These are phyloP conservation scores for Potamilus streckersoni DNA, from an alignment of 1,140 invertebrate genomes.

Conservation along the genomic window DNA sequence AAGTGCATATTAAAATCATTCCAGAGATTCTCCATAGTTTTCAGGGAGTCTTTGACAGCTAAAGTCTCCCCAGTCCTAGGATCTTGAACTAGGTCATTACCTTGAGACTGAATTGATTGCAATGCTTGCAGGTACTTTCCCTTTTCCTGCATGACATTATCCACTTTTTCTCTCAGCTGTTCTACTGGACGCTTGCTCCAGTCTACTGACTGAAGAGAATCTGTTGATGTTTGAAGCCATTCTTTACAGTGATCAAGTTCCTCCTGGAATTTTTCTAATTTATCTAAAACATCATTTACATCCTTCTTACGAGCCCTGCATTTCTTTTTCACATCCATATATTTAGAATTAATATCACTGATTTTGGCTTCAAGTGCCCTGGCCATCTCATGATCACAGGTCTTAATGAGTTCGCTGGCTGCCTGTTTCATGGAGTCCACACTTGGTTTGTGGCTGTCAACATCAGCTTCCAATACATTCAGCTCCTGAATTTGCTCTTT, in stretches of 20 bases:
- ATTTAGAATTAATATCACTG: constrained; percentile 84
- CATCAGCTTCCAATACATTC: constrained; percentile 82
- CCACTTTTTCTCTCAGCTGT: constrained; percentile 77
- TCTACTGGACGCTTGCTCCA: constrained; percentile 77
- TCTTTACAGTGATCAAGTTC: constrained; percentile 71
- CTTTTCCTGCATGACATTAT: constrained; percentile 69
- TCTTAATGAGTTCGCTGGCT: constrained; percentile 83
- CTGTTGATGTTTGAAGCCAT: constrained; percentile 74
- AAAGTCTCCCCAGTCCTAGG: constrained; percentile 76
- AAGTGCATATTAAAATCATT: constrained; percentile 77
- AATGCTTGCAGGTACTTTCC: constrained; percentile 75
- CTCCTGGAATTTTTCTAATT: constrained; percentile 79
- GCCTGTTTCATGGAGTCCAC: constrained; percentile 84
- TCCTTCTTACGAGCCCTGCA: constrained; percentile 82
- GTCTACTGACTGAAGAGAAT: constrained; percentile 81
- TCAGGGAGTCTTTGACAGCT: constrained; percentile 80
- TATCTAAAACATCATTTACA: constrained; percentile 82
- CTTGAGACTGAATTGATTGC: constrained; percentile 83
- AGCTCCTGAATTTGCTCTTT: constrained; percentile 90
- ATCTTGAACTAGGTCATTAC: constrained; percentile 85
- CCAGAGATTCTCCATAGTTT: constrained; percentile 86
- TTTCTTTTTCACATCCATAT: constrained; percentile 86
- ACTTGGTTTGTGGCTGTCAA: constrained; percentile 86
- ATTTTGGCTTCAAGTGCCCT: constrained; percentile 90
- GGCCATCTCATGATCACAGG: constrained; percentile 86